Conservation (phyloP, 2,888 invertebrate genomes). For the Athetis lepigone region DNA sequence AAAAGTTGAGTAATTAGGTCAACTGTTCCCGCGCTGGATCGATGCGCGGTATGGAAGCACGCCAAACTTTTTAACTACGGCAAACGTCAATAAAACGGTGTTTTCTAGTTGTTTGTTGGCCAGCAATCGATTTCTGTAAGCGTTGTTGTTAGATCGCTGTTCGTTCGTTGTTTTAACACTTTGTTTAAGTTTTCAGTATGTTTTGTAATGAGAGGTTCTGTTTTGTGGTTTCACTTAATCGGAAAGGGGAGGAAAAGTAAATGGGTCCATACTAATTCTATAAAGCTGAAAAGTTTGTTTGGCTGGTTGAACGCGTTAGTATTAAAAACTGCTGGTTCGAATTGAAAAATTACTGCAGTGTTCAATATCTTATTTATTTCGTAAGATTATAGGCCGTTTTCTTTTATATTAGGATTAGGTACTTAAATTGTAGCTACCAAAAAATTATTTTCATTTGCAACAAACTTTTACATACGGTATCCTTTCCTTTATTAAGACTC, state of each 20-base stretch:
- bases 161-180: conserved; percentile 36
- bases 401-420: too few relatives aligned
- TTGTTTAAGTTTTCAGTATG: conserved; percentile 23
- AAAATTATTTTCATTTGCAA: too few relatives aligned
- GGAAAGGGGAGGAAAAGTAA: background rate
- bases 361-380: too few relatives aligned
- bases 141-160: conserved; percentile 57
- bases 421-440: too few relatives aligned
- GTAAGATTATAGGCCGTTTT: too few relatives aligned
- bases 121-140: conserved; percentile 76
- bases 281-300: too few relatives aligned
- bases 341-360: too few relatives aligned
- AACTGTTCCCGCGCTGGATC: conserved; percentile 80
- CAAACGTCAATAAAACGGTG: conserved; percentile 79
- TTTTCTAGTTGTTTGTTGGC: conserved; percentile 73
- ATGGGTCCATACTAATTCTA: too few relatives aligned
- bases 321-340: too few relatives aligned
- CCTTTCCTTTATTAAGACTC: too few relatives aligned
- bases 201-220: conserved; percentile 3
- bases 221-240: background rate
- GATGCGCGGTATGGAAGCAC: conserved; percentile 64
- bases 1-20: conserved; percentile 87
- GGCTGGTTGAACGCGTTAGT: too few relatives aligned
- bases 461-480: too few relatives aligned
- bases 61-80: conserved; percentile 78